These are phyloP conservation scores for Tiliqua scincoides DNA, from an alignment of 2,113 vertebrate genomes.

Conservation along the genomic window DNA sequence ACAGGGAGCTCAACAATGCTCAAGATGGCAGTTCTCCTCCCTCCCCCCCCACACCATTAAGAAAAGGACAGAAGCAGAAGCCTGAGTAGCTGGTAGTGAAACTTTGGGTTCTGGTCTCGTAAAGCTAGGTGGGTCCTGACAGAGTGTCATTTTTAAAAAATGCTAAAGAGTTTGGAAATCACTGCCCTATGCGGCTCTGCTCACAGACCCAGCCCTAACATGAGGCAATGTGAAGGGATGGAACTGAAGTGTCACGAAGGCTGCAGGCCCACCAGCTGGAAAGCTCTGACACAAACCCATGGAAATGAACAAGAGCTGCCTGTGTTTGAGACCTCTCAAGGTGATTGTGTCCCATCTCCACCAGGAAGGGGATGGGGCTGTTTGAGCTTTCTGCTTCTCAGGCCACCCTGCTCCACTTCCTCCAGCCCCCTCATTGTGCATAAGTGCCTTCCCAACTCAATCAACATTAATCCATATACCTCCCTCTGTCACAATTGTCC, in stretches of 20 bases:
- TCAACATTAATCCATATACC: conserved; percentile 11
- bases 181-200: not conserved
- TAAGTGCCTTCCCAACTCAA: not conserved
- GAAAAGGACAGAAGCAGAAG: too few species aligned
- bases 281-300: not conserved
- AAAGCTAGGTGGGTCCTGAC: too few species aligned
- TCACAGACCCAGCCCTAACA: not conserved
- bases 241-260: not conserved
- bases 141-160: too few species aligned
- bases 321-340: too few species aligned
- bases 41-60: too few species aligned
- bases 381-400: too few species aligned
- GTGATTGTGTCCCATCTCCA: too few species aligned
- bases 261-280: not conserved
- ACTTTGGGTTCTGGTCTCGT: too few species aligned
- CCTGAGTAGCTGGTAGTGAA: too few species aligned
- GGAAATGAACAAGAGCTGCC: not conserved
- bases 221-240: not conserved
- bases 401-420: not conserved
- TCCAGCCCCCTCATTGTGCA: not conserved
- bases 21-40: too few species aligned
- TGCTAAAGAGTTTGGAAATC: not conserved
- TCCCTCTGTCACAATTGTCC: not conserved
- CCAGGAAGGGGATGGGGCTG: too few species aligned
- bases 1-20: too few species aligned